These are phyloP conservation scores for Bilobella aurantiaca DNA, from an alignment of 1,140 invertebrate species.

Conservation along the genomic window DNA sequence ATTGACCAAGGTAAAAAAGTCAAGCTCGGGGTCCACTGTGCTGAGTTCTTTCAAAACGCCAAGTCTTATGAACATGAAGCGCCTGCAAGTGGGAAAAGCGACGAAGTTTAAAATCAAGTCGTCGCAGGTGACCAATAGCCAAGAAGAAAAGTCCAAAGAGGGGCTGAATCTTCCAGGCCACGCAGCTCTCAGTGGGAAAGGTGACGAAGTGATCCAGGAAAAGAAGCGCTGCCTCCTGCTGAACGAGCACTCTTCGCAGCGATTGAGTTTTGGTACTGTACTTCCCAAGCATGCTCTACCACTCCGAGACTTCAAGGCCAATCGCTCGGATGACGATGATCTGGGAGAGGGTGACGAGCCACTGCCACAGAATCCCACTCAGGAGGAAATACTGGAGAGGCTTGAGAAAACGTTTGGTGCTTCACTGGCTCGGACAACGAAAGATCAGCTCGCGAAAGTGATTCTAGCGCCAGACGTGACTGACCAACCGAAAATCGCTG, in stretches of 20 bases:
- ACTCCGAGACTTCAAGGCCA: slow-evolving; percentile 23
- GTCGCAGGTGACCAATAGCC: neutral
- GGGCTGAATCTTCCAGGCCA: neutral
- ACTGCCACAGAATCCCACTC: slow-evolving; percentile 5
- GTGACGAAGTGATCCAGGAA: slow-evolving; percentile 1
- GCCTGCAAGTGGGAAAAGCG: slow-evolving; percentile 13
- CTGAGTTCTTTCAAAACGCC: neutral
- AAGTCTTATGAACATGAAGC: slow-evolving; percentile 5
- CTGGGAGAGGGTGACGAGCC: neutral
- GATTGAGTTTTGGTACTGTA: slow-evolving; percentile 34
- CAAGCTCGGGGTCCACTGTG: neutral
- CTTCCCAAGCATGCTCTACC: slow-evolving; percentile 27
- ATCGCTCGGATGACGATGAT: slow-evolving; percentile 24
- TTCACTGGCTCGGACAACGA: neutral
- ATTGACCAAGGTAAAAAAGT: neutral
- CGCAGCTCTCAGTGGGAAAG: neutral
- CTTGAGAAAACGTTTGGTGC: slow-evolving; percentile 6
- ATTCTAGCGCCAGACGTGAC: neutral
- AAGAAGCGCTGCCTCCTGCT: slow-evolving; percentile 31
- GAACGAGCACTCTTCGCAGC: slow-evolving; percentile 29
- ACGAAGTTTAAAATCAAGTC: slow-evolving; percentile 12
- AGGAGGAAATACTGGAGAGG: neutral
- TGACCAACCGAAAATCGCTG: neutral
- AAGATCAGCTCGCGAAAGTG: neutral
- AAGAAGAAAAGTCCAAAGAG: neutral